phyloP scores from a whole-genome alignment of 2,888 invertebrate genomes.

The Galeruca laticollis region DNA sequence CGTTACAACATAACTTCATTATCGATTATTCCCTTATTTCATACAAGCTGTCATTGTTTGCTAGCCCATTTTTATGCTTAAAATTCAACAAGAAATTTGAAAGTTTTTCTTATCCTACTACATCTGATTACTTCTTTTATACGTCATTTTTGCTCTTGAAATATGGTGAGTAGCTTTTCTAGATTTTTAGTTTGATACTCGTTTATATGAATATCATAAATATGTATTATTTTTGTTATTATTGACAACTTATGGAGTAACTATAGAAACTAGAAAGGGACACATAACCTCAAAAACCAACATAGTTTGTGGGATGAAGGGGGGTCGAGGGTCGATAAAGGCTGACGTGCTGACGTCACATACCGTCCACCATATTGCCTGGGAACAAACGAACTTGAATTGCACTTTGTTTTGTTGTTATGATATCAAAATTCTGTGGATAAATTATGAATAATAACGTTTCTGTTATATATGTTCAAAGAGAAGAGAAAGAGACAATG shows the following conservation, averaged over 20 bases:
- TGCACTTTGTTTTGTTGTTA: too few relatives aligned
- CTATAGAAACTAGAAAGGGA: background rate
- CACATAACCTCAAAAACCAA: too few relatives aligned
- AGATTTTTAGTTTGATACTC: background rate
- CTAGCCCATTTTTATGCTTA: background rate
- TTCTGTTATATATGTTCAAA: too few relatives aligned
- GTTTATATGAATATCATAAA: background rate
- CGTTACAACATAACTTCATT: constrained; percentile 63
- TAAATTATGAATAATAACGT: too few relatives aligned
- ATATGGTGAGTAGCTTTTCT: background rate
- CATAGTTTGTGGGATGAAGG: too few relatives aligned
- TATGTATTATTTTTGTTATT: background rate
- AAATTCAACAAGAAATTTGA: background rate
- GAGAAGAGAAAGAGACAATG: too few relatives aligned
- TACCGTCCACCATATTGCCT: too few relatives aligned
- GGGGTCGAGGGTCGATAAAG: too few relatives aligned
- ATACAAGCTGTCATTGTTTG: constrained; percentile 7
- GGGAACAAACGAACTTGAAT: too few relatives aligned
- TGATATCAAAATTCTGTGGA: too few relatives aligned
- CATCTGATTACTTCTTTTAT: background rate
- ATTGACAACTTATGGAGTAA: background rate
- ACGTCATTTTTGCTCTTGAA: background rate
- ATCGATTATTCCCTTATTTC: constrained; percentile 55
- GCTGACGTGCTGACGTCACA: too few relatives aligned
- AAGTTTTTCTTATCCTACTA: background rate